Percentiles rank a stretch among this genome's conserved stretches.
These are phyloP conservation scores for Parnassius smintheus DNA, from an alignment of 2,888 invertebrate genomes.

Conservation along the genomic window DNA sequence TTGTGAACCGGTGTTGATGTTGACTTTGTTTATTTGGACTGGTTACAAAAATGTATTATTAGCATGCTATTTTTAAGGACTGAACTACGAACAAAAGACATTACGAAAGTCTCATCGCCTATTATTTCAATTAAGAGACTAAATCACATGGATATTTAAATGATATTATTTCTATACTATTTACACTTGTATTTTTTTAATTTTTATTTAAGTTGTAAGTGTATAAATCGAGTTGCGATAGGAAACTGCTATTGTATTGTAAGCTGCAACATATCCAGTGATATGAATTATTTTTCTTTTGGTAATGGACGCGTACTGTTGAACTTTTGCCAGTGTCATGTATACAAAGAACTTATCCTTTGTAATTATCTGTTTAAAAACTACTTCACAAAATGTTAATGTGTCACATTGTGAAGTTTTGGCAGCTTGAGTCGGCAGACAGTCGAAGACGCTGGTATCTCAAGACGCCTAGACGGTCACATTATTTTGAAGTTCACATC, in stretches of 20 bases:
- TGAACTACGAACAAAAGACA: constrained; percentile 4
- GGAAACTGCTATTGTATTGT: neutral
- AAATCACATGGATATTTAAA: neutral
- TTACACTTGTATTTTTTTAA: neutral
- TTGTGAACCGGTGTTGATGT: too few species aligned
- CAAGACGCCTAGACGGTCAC: too few species aligned
- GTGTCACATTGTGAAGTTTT: too few species aligned
- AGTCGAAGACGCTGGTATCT: too few species aligned
- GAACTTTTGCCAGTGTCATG: neutral
- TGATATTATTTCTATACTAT: constrained; percentile 8
- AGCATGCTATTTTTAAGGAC: neutral
- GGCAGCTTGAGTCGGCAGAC: too few species aligned
- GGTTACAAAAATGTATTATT: too few species aligned
- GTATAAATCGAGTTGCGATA: neutral
- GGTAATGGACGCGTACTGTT: too few species aligned
- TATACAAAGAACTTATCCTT: neutral
- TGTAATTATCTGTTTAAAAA: too few species aligned
- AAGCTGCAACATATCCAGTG: neutral
- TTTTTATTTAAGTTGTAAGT: neutral
- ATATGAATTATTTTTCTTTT: neutral
- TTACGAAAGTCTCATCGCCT: neutral
- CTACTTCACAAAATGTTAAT: too few species aligned
- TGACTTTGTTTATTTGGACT: too few species aligned
- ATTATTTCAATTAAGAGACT: neutral
- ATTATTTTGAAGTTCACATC: too few species aligned